phyloP scores from a whole-genome alignment of 2,888 invertebrate species.

The Leptopilina myrica region DNA sequence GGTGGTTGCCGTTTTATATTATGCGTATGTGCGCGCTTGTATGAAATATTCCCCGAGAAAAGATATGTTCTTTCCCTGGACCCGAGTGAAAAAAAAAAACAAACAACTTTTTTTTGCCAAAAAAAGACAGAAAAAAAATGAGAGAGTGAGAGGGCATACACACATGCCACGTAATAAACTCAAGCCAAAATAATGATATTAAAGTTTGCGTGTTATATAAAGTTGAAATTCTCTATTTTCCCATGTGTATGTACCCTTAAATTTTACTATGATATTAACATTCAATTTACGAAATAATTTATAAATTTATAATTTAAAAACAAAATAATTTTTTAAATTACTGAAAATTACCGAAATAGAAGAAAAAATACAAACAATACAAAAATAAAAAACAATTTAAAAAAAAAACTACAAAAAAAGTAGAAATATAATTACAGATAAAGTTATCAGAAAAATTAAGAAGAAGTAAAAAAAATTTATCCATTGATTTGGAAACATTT shows the following conservation, averaged over 20 bases:
- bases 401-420: too few species aligned
- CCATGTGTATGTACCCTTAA: background rate
- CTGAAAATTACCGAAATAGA: too few species aligned
- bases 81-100: conserved; percentile 12
- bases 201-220: background rate
- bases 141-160: background rate
- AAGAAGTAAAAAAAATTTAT: too few species aligned
- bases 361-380: too few species aligned
- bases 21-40: background rate
- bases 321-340: too few species aligned
- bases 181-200: conserved; percentile 4
- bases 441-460: too few species aligned
- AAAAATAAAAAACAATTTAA: too few species aligned
- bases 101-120: background rate
- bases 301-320: too few species aligned
- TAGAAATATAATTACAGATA: too few species aligned
- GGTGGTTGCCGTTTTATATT: conserved; percentile 6
- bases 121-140: background rate
- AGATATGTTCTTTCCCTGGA: conserved; percentile 27
- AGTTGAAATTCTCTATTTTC: conserved; percentile 1
- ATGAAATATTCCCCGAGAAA: conserved; percentile 16
- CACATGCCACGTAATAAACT: conserved; percentile 26
- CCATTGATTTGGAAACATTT: too few species aligned
- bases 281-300: too few species aligned
- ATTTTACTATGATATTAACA: background rate